Evolutionary conservation across 2,888 invertebrate species (phyloP).

Genomic region (Watsonalla binaria): DNA sequence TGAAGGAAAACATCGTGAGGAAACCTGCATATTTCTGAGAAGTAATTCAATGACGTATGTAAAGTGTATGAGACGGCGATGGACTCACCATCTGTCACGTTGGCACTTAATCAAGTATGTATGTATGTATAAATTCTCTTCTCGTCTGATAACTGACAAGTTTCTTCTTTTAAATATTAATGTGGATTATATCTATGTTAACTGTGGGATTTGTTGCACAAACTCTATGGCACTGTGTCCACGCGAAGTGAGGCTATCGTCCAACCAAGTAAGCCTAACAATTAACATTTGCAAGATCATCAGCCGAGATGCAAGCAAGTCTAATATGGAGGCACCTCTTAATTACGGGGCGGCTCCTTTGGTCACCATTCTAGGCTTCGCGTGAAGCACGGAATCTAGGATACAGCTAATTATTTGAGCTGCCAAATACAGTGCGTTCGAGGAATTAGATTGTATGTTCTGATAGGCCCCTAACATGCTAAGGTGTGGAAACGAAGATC

Average conservation of each 20-base stretch:
- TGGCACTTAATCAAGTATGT: no score
- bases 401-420: not conserved
- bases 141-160: no score
- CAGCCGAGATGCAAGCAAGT: constrained; percentile 18
- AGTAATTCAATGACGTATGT: no score
- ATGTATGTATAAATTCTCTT: no score
- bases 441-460: not conserved
- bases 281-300: constrained; percentile 28
- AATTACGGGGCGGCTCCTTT: constrained; percentile 25
- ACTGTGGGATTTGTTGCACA: not conserved
- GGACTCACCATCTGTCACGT: no score
- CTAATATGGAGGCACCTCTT: constrained; percentile 33
- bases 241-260: constrained; percentile 19
- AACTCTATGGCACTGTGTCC: constrained; percentile 2
- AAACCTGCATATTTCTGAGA: no score
- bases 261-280: constrained; percentile 25
- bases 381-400: constrained; percentile 2
- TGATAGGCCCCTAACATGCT: not conserved
- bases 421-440: not conserved
- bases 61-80: no score
- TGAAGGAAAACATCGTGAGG: no score
- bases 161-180: no score
- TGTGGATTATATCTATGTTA: no score
- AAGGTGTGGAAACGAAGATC: not conserved
- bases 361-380: constrained; percentile 5